These are phyloP conservation scores for Ctenochaetus hawaiiensis DNA, from an alignment of 2,797 vertebrate species.

Conservation along the genomic window DNA sequence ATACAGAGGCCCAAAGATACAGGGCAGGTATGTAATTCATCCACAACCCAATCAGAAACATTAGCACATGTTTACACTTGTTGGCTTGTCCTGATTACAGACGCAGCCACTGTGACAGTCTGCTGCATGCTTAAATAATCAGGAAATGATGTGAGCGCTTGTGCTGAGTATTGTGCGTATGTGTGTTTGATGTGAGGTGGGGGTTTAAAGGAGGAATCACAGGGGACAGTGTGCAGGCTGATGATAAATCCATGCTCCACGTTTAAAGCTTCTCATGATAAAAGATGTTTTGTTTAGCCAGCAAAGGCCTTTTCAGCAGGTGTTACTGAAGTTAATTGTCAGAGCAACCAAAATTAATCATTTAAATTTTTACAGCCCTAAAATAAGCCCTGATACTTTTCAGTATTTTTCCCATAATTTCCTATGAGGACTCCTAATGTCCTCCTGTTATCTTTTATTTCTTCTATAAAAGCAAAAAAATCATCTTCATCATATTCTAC, in stretches of 20 bases:
- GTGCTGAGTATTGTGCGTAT: not conserved
- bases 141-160: not conserved
- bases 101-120: constrained; percentile 24
- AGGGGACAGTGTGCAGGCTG: not conserved
- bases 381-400: too few species aligned
- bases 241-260: not conserved
- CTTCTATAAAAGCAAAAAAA: too few species aligned
- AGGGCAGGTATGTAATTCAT: constrained; percentile 1
- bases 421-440: too few species aligned
- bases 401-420: too few species aligned
- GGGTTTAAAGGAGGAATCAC: not conserved
- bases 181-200: not conserved
- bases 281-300: not conserved
- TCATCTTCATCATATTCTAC: too few species aligned
- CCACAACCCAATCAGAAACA: constrained; percentile 28
- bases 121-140: constrained; percentile 26
- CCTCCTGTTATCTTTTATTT: too few species aligned
- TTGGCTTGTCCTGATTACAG: constrained; percentile 45
- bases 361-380: too few species aligned
- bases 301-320: not conserved
- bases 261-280: not conserved
- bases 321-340: not conserved
- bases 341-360: too few species aligned
- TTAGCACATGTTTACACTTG: constrained; percentile 37
- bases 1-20: not conserved